Evolutionary conservation across 2,113 vertebrate species (phyloP).

Genomic region (Apteryx mantelli): DNA sequence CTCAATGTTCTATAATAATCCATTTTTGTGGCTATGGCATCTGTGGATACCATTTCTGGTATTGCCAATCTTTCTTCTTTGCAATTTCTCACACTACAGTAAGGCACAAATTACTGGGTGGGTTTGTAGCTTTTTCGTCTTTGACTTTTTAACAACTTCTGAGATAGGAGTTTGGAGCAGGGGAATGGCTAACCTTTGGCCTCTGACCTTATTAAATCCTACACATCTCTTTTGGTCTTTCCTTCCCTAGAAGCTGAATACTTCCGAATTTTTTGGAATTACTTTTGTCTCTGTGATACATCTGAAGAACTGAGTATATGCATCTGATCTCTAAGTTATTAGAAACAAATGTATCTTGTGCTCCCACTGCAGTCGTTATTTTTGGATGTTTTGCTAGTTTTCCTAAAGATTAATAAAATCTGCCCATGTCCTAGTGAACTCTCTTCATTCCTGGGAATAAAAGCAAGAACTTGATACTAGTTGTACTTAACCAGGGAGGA

Average conservation of each 20-base stretch:
- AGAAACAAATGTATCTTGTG: background rate
- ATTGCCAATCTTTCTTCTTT: accelerated
- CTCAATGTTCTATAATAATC: background rate
- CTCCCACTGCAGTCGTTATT: background rate
- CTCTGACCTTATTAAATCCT: background rate
- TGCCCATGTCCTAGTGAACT: background rate
- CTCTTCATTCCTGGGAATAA: background rate
- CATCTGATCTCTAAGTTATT: background rate
- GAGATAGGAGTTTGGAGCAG: background rate
- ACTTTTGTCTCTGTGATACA: background rate
- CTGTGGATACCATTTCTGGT: too few relatives aligned
- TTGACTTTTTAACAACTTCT: background rate
- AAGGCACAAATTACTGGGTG: background rate
- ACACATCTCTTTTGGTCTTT: background rate
- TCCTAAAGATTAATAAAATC: background rate
- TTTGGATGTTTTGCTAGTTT: background rate
- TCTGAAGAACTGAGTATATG: background rate
- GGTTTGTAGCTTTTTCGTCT: background rate
- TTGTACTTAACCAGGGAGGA: background rate
- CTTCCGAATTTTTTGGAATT: background rate
- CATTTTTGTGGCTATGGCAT: background rate
- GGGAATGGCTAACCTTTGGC: background rate
- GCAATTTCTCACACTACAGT: background rate
- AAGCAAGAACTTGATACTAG: background rate
- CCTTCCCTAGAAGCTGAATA: background rate